Evolutionary conservation across 2,113 vertebrate species (phyloP), one percentile per base, ranked within the genome.

Genomic region (Eonycteris spelaea): DNA sequence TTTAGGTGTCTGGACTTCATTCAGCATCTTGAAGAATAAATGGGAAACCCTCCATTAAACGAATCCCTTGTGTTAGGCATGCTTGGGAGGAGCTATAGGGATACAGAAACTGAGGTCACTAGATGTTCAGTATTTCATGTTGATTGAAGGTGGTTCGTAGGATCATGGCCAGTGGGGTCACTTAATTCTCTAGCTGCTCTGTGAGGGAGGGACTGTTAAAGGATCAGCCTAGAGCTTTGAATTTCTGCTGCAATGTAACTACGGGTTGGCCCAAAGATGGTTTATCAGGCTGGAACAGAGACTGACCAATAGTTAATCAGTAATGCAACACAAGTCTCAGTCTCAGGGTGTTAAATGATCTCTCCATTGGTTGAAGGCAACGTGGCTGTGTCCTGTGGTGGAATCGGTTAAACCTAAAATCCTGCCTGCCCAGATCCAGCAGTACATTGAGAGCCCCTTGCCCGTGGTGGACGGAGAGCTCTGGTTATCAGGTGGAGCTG

Each of bases 161-260:
- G 40, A 12, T 86, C 0, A 0, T 59, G 63, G 38, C 38, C 26
- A 8, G 11, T 40, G 65, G 40, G 53, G 13, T 70, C 30, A 6
- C n/a, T 40, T 67, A 48, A 38, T 90, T 63, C 15, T 71, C 26
- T n/a, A 51, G 70, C 33, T 80, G 33, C 53, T 24, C 30, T 48
- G 16, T 22, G 57, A 71, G 45, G 19, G 48, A 70, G 28, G 13
- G 38, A 6, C 9, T 40, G 3, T 40, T 57, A 45, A 86, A 33
- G 84, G 82, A 95, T 61, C 57, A 86, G 33, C 63, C n/a, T 33
- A n/a, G 65, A 24, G n/a, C 71, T 65, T 88, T 78, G 65, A 55
- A 35, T 70, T 26, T 75, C 43, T 93, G 59, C 90, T 59, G 67
- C 63, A 83, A 30, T 78, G 43, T 63, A 59, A 86, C 48, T 22